These are phyloP conservation scores for Drosophila hamatofila DNA, from an alignment of 2,888 invertebrate genomes.

Conservation along the genomic window DNA sequence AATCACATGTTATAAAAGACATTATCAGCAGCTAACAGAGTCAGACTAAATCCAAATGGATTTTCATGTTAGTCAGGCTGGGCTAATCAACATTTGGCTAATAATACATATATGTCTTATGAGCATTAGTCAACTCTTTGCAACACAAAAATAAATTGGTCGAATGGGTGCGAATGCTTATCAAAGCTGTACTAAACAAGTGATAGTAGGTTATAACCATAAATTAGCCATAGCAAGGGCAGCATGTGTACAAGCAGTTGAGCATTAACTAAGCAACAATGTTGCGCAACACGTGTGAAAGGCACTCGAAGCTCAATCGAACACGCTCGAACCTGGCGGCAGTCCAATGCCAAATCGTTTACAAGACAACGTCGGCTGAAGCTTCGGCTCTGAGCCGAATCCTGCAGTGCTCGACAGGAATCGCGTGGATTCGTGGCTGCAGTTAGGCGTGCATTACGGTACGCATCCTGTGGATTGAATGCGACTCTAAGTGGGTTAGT, in stretches of 20 bases:
- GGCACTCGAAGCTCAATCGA: slow-evolving; percentile 23
- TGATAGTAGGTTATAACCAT: neutral
- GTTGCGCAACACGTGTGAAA: slow-evolving; percentile 35
- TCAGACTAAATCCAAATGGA: neutral
- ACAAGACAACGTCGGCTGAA: slow-evolving; percentile 2
- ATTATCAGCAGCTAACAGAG: neutral
- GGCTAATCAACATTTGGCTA: neutral
- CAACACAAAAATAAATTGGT: neutral
- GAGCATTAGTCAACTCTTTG: neutral
- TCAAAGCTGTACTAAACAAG: slow-evolving; percentile 9
- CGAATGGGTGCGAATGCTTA: slow-evolving; percentile 10
- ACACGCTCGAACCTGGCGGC: slow-evolving; percentile 41
- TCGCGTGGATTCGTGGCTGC: slow-evolving; percentile 58
- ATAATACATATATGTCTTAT: neutral
- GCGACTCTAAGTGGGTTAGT: slow-evolving; percentile 81
- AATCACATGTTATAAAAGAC: neutral
- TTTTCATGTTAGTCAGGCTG: neutral
- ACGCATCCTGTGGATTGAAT: slow-evolving; percentile 48
- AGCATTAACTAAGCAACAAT: slow-evolving; percentile 32
- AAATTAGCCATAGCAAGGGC: slow-evolving; percentile 1
- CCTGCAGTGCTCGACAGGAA: slow-evolving; percentile 23
- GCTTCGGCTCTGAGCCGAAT: slow-evolving; percentile 25
- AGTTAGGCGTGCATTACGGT: slow-evolving; percentile 37
- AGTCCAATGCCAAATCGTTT: slow-evolving; percentile 26
- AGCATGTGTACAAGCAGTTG: slow-evolving; percentile 13